Evolutionary conservation across 2,888 invertebrate species (phyloP), one percentile per base, ranked within the genome.

Genomic region (Thelaira solivaga): DNA sequence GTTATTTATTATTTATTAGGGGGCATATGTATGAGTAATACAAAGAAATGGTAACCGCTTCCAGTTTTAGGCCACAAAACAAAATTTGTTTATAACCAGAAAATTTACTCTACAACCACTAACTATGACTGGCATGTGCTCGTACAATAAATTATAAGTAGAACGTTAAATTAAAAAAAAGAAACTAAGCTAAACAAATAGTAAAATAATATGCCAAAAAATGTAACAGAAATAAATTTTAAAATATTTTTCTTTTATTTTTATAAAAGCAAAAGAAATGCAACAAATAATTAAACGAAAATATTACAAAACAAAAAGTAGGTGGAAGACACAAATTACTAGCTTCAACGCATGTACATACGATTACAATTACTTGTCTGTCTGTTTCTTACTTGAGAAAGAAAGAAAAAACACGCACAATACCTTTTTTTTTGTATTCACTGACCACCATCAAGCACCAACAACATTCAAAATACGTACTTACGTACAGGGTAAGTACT

Each of bases 21-120:
- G 43, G 29, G 26, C n/a, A n/a, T 43, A 43, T 34, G 22, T 29
- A 57, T 10, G 47, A 29, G 53, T 57, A 24, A 73, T 67, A 61
- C 36, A 74, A n/a, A n/a, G n/a, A n/a, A n/a, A n/a, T n/a, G n/a
- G n/a, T n/a, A n/a, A 64, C 45, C 47, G 45, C 39, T 74, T 65
- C 69, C 69, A 39, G 31, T 69, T 78, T 69, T 65, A 65, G 78
- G 74, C 74, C 74, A 74, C n/a, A 69, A 51, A 22, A 59, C 39
- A 45, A 62, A 39, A 16, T 51, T n/a, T 39, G 20, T 45, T 36
- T 39, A 29, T 22, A 45, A 39, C 20, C 51, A 55, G 31, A 47
- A 61, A 61, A 39, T 39, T 51, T 64, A 51, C 29, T n/a, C n/a
- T 67, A 18, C 43, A 26, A 55, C 20, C 53, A 31, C 7, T 13